Evolutionary conservation across 2,113 vertebrate genomes (phyloP), one percentile per base, ranked within the genome.

Genomic region (Dendrocopos noguchii): DNA sequence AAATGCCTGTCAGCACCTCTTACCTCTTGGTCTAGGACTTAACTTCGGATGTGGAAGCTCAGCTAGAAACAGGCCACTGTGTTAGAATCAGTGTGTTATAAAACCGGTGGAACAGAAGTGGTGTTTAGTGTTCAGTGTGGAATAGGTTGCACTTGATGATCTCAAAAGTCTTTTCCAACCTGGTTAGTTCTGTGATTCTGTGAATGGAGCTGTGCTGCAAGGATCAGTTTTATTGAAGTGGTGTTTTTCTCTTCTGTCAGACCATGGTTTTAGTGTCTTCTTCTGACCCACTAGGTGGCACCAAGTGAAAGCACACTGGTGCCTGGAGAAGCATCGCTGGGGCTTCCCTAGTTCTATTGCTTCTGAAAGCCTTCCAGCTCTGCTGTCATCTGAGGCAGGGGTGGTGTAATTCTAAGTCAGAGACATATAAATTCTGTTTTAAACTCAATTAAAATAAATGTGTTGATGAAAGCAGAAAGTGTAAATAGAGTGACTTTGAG

Each of bases 211-310:
- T 59, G 71, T n/a, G 12, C 34, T 59, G 18, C 53, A 33, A 12
- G 47, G 36, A 15, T 61, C 4, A 2, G 9, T 63, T 70, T 28
- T 60, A 19, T 24, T 52, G 36, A 39, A 61, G 29, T 20, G 18
- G 4, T 57, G 1, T 2, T 1, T 74, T 87, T 71, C 27, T 72
- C 16, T 52, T 17, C 13, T 39, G 24, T 16, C 65, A 9, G 18
- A 28, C 22, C 39, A 31, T 20, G 46, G 2, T 80, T 64, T 67
- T 47, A 19, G 5, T 5, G 3, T 28, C 18, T 82, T 91, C n/a
- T 10, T 31, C 4, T 12, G n/a, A 50, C 46, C 91, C 84, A 46
- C 84, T 85, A 91, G 90, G 52, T 88, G 88, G 89, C 92, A 85
- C 36, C 83, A 71, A 44, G 68, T 61, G 66, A 74, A 80, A 74